Evolutionary conservation across 2,113 vertebrate genomes (phyloP).

Genomic region (Miniopterus natalensis): DNA sequence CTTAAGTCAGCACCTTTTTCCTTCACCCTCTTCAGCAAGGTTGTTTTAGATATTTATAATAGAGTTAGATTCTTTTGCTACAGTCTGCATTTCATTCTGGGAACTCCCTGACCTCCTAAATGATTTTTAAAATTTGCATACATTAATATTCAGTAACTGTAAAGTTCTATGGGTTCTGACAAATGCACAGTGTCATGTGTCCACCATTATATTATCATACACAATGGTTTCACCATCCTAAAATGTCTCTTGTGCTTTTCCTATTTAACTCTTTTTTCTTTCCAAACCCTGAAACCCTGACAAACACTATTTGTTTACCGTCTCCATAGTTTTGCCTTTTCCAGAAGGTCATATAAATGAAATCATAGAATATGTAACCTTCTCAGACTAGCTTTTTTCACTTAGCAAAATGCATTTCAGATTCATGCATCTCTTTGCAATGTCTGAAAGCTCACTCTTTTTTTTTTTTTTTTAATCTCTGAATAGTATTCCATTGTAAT

Average conservation of each 20-base stretch:
- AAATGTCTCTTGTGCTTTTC: neutral
- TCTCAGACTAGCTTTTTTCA: slow-evolving; percentile 17
- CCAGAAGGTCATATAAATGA: neutral
- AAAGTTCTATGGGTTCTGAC: neutral
- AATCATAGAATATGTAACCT: neutral
- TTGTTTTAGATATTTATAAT: slow-evolving; percentile 43
- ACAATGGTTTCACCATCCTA: neutral
- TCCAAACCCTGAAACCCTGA: neutral
- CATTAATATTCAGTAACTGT: slow-evolving; percentile 2
- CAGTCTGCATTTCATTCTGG: neutral
- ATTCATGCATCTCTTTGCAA: neutral
- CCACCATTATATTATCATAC: neutral
- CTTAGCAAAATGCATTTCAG: neutral
- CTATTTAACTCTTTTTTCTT: neutral
- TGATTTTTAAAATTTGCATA: neutral
- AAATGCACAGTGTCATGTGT: neutral
- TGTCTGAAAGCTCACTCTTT: neutral
- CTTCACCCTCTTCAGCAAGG: neutral
- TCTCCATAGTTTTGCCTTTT: neutral
- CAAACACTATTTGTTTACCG: neutral
- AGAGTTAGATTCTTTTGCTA: slow-evolving; percentile 21
- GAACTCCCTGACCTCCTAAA: neutral
- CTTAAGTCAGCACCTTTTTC: neutral
- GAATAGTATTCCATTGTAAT: neutral
- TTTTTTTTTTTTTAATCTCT: neutral